phyloP scores from a whole-genome alignment of 2,888 invertebrate species.

The Tenthredo mesomela region DNA sequence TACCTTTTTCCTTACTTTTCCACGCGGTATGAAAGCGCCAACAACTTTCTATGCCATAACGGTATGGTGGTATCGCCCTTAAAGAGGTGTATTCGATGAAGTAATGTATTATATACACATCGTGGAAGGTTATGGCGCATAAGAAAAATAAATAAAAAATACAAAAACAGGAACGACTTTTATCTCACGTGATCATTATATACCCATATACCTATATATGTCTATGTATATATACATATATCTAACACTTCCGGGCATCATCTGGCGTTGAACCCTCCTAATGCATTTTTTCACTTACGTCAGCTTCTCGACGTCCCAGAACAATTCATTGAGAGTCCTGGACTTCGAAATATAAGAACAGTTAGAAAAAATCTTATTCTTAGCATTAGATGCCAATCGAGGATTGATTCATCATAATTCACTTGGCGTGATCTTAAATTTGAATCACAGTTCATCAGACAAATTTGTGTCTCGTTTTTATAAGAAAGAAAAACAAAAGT shows the following conservation, averaged over 20 bases:
- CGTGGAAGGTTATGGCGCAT: background rate
- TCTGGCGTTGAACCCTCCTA: background rate
- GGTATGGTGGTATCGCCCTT: background rate
- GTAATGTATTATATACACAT: background rate
- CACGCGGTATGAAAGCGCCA: background rate
- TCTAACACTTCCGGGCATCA: constrained; percentile 8
- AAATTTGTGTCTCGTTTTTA: too few species aligned
- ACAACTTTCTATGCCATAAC: background rate
- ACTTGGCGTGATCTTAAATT: too few species aligned
- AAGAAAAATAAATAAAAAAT: background rate
- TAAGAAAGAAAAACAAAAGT: too few species aligned
- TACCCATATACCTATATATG: too few species aligned
- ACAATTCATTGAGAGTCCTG: background rate
- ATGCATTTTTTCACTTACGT: constrained; percentile 21
- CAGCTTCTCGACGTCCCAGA: background rate
- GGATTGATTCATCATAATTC: too few species aligned
- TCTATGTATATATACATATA: too few species aligned
- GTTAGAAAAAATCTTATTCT: too few species aligned
- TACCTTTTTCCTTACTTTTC: background rate
- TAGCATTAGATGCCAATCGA: too few species aligned
- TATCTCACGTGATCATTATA: background rate
- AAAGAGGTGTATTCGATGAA: background rate
- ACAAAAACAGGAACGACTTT: background rate
- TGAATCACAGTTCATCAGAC: too few species aligned
- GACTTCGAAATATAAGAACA: background rate